phyloP scores from a whole-genome alignment of 2,797 vertebrate genomes.

The Pseudochromis fuscus region DNA sequence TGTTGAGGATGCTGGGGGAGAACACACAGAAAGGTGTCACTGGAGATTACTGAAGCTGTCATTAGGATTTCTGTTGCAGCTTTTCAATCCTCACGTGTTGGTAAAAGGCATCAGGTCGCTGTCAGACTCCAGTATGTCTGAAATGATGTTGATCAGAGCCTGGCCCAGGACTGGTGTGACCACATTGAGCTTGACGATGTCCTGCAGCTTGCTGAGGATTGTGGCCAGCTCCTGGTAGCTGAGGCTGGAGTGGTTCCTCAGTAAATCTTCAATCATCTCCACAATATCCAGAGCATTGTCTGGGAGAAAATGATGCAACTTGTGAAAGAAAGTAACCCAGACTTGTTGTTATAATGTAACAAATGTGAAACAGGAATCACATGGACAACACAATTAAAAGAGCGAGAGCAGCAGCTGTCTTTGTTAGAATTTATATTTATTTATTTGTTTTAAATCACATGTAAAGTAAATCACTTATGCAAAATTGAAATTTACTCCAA shows the following conservation, averaged over 20 bases:
- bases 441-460: too few relatives aligned
- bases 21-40: not conserved
- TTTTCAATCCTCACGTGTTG: slow-evolving; percentile 83
- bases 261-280: slow-evolving; percentile 84
- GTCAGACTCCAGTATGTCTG: slow-evolving; percentile 82
- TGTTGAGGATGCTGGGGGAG: slow-evolving; percentile 86
- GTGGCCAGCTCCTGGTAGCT: slow-evolving; percentile 80
- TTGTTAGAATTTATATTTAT: too few relatives aligned
- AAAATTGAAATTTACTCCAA: not conserved
- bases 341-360: too few relatives aligned
- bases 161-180: slow-evolving; percentile 82
- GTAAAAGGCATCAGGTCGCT: slow-evolving; percentile 81
- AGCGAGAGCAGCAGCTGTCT: too few relatives aligned
- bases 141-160: slow-evolving; percentile 83
- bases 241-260: slow-evolving; percentile 73
- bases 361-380: too few relatives aligned
- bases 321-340: not conserved
- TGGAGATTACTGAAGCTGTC: too few relatives aligned
- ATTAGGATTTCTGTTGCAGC: not conserved
- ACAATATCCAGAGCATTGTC: slow-evolving; percentile 87
- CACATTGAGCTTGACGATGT: slow-evolving; percentile 75
- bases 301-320: slow-evolving; percentile 56
- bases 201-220: slow-evolving; percentile 85
- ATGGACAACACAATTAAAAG: too few relatives aligned
- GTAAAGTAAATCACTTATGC: not conserved